A percentile compares a stretch with the other conserved stretches of the same genome.
phyloP scores from a whole-genome alignment of 1,140 invertebrate genomes.

The Cataglyphis hispanica region DNA sequence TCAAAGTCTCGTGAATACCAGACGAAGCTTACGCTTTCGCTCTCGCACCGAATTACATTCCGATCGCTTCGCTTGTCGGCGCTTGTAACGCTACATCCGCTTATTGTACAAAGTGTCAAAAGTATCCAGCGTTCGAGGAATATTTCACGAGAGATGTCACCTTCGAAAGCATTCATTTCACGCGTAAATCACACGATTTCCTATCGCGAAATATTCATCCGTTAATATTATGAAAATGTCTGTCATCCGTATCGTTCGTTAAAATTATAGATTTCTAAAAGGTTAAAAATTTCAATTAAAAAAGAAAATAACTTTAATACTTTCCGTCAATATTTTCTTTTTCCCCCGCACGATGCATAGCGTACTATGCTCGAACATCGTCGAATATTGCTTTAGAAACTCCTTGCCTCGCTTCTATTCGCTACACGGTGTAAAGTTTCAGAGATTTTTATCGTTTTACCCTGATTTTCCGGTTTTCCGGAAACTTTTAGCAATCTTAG shows the following conservation, averaged over 20 bases:
- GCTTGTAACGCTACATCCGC: constrained; percentile 28
- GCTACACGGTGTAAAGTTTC: background rate
- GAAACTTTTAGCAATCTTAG: constrained; percentile 25
- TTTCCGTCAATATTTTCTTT: background rate
- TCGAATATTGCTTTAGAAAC: constrained; percentile 44
- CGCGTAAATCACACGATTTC: background rate
- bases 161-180: background rate
- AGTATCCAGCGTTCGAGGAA: constrained; percentile 12
- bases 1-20: constrained; percentile 53
- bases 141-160: constrained; percentile 7
- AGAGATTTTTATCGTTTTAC: constrained; percentile 41
- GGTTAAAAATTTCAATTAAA: background rate
- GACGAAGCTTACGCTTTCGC: constrained; percentile 59
- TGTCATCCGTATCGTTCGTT: background rate
- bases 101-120: constrained; percentile 53
- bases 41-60: constrained; percentile 59
- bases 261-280: background rate
- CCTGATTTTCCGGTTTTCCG: constrained; percentile 37
- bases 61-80: constrained; percentile 40
- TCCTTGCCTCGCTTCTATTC: background rate
- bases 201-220: background rate
- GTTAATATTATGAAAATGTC: background rate
- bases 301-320: background rate
- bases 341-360: background rate
- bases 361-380: background rate